Evolutionary conservation across 1,140 invertebrate genomes (phyloP), one percentile per base, ranked within the genome.

Genomic region (Matsumurasca onukii): DNA sequence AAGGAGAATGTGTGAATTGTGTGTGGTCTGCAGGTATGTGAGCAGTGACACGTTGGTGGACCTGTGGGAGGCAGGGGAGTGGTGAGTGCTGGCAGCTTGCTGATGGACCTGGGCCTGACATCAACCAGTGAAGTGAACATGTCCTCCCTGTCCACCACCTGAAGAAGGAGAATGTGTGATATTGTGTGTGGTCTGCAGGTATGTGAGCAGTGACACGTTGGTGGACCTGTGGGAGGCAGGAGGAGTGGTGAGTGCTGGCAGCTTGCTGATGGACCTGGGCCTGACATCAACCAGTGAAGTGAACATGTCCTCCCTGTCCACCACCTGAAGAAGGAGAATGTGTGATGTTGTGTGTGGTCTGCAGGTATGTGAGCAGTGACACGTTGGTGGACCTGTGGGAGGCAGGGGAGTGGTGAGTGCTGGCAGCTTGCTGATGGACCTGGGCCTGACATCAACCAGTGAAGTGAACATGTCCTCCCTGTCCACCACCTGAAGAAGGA

Each of bases 321-420:
- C 81, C n/a, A n/a, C n/a, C n/a, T n/a, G n/a, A n/a, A n/a, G n/a
- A n/a, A n/a, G n/a, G n/a, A n/a, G n/a, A n/a, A n/a, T n/a, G n/a
- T n/a, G n/a, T n/a, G n/a, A n/a, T n/a, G n/a, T n/a, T n/a, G n/a
- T n/a, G n/a, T n/a, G n/a, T n/a, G n/a, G n/a, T 64, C 69, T 67
- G 49, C 57, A 81, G 83, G 27, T 81, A 75, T 70, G 76, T 82
- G 12, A 73, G 72, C 67, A 74, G 69, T 45, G 83, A 86, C 48
- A 77, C 79, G n/a, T n/a, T n/a, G n/a, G n/a, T n/a, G n/a, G 89
- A 92, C 71, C 81, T 89, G 65, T 93, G 91, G n/a, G n/a, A n/a
- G n/a, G n/a, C n/a, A n/a, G n/a, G n/a, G n/a, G n/a, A 22, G 84
- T 93, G 55, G 78, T 81, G 20, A 84, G 88, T 34, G 83, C 88